Base-by-base conservation (phyloP, 2,113 vertebrate species). In the Verasper variegatus region DNA sequence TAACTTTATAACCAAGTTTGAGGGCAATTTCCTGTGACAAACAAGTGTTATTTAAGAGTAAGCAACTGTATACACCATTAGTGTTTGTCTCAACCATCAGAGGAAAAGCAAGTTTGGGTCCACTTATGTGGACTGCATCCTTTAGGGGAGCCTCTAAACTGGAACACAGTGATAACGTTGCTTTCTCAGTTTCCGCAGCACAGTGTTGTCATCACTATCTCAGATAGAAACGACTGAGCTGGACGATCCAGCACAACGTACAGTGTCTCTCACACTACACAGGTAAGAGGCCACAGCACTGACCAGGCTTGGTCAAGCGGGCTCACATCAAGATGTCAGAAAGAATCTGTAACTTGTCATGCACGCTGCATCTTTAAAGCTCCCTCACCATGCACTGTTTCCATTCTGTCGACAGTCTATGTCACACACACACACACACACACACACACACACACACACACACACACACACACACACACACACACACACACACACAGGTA, bases 301-400 rank as follows among this genome's bases (percentile, higher is more conserved):
- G 62, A 79, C 58, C 52, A 40, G 74, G 56, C 73, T 18, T 18
- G 7, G 51, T 74, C 77, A 55, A 61, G 49, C 67, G 13, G 80
- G 59, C 75, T 78, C 63, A 87, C 71, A 37, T 52, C 70, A 83
- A 54, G 71, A 71, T 84, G 86, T 80, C 77, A 84, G 67, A 73
- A 56, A 84, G 74, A 80, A 78, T 61, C 81, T 83, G 84, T 74
- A 87, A 90, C 89, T 89, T 90, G 87, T 89, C 85, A 89, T 87
- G 86, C 87, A 85, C 68, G 74, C 88, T 84, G 85, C 88, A 87
- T 89, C 81, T 37, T 81, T 89, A 70, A 86, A 90, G 86, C 87
- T 91, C 88, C 67, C 56, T 80, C 80, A 76, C 78, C 60, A 10
- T 71, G 63, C 82, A 47, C 76, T 65, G 69, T 68, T 84, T 82